Conservation (phyloP, 2,113 vertebrate species). For the Menura novaehollandiae region DNA sequence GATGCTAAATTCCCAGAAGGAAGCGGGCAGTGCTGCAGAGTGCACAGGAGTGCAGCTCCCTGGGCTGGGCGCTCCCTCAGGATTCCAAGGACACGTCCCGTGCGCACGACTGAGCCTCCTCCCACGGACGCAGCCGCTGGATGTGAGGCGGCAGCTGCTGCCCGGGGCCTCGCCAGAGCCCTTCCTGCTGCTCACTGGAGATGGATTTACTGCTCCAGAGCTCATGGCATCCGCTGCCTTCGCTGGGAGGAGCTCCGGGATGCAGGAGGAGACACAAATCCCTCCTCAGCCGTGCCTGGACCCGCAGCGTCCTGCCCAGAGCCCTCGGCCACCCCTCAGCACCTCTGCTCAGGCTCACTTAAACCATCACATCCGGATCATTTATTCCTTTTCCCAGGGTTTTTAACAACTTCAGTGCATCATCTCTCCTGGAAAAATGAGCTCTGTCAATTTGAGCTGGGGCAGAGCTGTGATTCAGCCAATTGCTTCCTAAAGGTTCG, state of each 20-base stretch:
- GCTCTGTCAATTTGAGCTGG: background rate
- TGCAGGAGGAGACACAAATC: background rate
- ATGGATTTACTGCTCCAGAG: background rate
- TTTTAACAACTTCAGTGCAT: background rate
- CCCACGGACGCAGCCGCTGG: fast-evolving
- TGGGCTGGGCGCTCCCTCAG: background rate
- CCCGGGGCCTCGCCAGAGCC: background rate
- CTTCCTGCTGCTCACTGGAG: fast-evolving
- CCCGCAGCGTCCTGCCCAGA: background rate
- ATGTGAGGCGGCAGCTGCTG: background rate
- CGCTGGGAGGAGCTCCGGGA: fast-evolving
- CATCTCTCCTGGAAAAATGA: background rate
- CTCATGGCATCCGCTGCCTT: background rate
- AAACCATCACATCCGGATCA: background rate
- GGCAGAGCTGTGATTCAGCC: background rate
- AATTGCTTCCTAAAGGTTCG: background rate
- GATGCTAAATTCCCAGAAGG: background rate
- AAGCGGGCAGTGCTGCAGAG: background rate
- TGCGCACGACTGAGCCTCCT: background rate
- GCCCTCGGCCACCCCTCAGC: background rate
- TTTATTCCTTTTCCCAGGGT: background rate
- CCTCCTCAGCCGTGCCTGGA: too few species aligned
- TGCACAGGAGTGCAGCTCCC: fast-evolving
- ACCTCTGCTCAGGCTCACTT: background rate
- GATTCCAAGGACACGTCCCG: background rate